Evolutionary conservation across 1,140 invertebrate genomes (phyloP).

Genomic region (Lerema accius): DNA sequence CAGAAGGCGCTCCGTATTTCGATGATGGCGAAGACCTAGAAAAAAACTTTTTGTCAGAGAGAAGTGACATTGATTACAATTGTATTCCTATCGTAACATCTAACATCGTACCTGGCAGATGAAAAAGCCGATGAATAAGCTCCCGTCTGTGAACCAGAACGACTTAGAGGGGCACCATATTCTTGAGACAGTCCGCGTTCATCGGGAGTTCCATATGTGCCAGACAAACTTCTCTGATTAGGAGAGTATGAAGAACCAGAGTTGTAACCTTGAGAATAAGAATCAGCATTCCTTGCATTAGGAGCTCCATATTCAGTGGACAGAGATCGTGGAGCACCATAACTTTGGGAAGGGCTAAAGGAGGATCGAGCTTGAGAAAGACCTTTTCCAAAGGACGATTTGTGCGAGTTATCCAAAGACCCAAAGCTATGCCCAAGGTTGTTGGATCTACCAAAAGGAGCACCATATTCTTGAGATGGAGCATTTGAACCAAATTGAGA

Average conservation of each 20-base stretch:
- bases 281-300: constrained; percentile 45
- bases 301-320: constrained; percentile 54
- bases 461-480: constrained; percentile 16
- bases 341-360: constrained; percentile 36
- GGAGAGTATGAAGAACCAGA: constrained; percentile 45
- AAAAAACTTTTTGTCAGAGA: no score
- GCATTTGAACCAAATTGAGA: constrained; percentile 38
- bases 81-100: no score
- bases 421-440: constrained; percentile 40
- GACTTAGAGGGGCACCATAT: constrained; percentile 54
- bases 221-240: constrained; percentile 45
- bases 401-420: constrained; percentile 41
- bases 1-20: constrained; percentile 60
- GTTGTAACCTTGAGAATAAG: constrained; percentile 49
- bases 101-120: constrained; percentile 53
- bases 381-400: constrained; percentile 31
- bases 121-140: constrained; percentile 57
- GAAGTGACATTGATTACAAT: no score
- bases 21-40: constrained; percentile 61
- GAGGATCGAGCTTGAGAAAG: constrained; percentile 29
- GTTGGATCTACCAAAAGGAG: constrained; percentile 22
- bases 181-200: constrained; percentile 50
- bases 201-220: constrained; percentile 57
- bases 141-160: constrained; percentile 50
- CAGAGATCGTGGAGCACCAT: constrained; percentile 39